Evolutionary conservation across 2,888 invertebrate species (phyloP).

Genomic region (Xestia rhomboidea): DNA sequence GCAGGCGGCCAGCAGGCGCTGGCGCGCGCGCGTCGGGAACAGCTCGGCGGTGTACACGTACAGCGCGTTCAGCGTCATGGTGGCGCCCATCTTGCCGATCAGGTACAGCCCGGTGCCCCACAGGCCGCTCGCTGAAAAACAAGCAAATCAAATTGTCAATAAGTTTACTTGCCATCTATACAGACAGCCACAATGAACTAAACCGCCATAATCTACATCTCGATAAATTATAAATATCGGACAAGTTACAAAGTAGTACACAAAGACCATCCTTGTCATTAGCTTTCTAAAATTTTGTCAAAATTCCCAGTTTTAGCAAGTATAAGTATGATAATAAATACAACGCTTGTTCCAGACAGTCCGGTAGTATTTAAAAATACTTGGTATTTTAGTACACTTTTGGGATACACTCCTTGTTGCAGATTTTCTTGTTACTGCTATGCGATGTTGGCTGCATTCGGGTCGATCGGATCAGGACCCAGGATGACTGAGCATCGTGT

Average conservation of each 20-base stretch:
- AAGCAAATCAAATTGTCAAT: not conserved
- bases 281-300: not conserved
- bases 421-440: not conserved
- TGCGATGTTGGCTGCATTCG: not conserved
- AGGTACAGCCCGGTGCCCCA: slow-evolving; percentile 87
- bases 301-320: not conserved
- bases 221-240: not conserved
- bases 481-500: no score
- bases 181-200: not conserved
- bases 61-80: slow-evolving; percentile 92
- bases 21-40: slow-evolving; percentile 93
- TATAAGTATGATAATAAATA: not conserved
- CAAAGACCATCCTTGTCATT: not conserved
- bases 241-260: not conserved
- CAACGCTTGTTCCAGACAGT: not conserved
- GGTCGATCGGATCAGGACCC: no score
- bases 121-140: slow-evolving; percentile 64
- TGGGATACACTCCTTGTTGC: no score
- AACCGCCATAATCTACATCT: not conserved
- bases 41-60: slow-evolving; percentile 94
- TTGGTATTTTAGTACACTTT: no score
- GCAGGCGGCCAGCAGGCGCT: slow-evolving; percentile 92
- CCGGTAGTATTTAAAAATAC: no score
- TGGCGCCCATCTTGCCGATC: slow-evolving; percentile 92
- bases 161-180: not conserved